Base-by-base conservation (phyloP, 2,113 vertebrate genomes). In the Physeter macrocephalus region DNA sequence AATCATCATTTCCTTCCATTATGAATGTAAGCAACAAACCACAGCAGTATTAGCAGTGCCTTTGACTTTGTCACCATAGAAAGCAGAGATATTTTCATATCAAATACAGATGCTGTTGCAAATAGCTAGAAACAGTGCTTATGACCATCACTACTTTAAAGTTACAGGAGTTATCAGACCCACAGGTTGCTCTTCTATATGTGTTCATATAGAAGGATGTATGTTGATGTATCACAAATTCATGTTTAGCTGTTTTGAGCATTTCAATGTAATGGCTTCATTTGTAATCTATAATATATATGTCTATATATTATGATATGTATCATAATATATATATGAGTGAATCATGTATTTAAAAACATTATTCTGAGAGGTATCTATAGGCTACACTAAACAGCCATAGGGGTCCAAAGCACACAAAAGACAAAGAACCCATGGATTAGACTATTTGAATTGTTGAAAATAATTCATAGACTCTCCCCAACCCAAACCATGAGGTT, bases 1-100 rank as follows among this genome's bases (percentile, higher is more conserved):
- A 90, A 96, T 80, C n/a, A 93, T 62, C 25, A 92, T 93, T 97
- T 97, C 88, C 86, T 98, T 80, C 84, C 49, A 92, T 87, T 93
- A 88, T 83, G 61, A 94, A 59, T 15, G 46, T 49, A 80, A 62
- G 59, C 82, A 49, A 81, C 54, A 74, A 67, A 77, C 78, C 71
- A 54, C 39, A 57, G 71, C 13, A 17, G n/a, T 66, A 29, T 77
- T 41, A 52, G n/a, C 3, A 57, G 72, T 49, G 20, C 36, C 57
- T 96, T 64, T 80, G 90, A 84, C 78, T 92, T 83, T 57, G 41
- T 81, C 31, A 9, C 25, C 41, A 2, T 11, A 81, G 54, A 66
- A 96, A 92, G 67, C 62, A 75, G 61, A 86, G 36, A 43, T 36
- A 41, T 39, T 64, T 93, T 88, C 46, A 52, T 59, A 23, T 52